Percentiles rank a stretch among this genome's conserved stretches.
phyloP scores from a whole-genome alignment of 1,140 invertebrate species.

The Chrysopa pallens region DNA sequence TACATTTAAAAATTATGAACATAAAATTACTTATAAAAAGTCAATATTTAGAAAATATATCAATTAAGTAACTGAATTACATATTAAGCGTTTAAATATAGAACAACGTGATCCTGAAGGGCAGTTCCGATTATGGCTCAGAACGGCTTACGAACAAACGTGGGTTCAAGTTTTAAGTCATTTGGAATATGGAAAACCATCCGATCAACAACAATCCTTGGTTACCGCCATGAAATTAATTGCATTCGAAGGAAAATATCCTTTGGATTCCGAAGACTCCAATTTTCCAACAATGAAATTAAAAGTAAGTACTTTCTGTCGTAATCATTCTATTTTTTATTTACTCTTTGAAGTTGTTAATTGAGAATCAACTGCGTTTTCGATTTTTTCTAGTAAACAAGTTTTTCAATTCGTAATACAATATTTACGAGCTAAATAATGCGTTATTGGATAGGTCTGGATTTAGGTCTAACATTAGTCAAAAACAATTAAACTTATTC shows the following conservation, averaged over 20 bases:
- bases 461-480: too few relatives aligned
- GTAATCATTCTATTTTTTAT: neutral
- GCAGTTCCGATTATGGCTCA: constrained; percentile 37
- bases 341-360: neutral
- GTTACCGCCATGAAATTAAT: constrained; percentile 45
- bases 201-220: constrained; percentile 39
- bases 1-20: too few relatives aligned
- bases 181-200: constrained; percentile 27
- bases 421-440: too few relatives aligned
- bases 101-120: constrained; percentile 22
- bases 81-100: constrained; percentile 2
- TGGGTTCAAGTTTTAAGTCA: constrained; percentile 30
- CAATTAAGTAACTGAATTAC: too few relatives aligned
- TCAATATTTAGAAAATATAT: too few relatives aligned
- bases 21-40: too few relatives aligned
- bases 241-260: constrained; percentile 39
- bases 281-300: constrained; percentile 39
- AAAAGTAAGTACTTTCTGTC: constrained; percentile 22
- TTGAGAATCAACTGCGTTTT: neutral
- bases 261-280: constrained; percentile 29
- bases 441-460: too few relatives aligned
- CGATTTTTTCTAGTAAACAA: too few relatives aligned
- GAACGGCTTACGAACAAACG: constrained; percentile 37
- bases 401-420: too few relatives aligned
- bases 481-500: too few relatives aligned